phyloP scores from a whole-genome alignment of 2,888 invertebrate species.

The Acleris cristana region DNA sequence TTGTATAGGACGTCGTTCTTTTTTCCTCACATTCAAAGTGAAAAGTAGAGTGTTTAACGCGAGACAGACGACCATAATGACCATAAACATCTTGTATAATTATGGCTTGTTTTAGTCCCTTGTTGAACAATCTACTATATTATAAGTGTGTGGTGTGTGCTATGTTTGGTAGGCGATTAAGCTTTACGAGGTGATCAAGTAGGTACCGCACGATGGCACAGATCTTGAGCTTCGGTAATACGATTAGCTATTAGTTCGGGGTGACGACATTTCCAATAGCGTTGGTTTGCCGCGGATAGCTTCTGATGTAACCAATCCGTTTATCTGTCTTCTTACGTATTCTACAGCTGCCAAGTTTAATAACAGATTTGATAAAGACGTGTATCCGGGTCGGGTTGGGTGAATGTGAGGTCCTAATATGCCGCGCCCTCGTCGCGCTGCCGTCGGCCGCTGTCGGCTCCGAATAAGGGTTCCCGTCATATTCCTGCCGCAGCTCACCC shows the following conservation, averaged over 20 bases:
- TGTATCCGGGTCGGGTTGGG: slow-evolving; percentile 64
- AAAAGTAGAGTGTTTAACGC: no score
- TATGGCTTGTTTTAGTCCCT: no score
- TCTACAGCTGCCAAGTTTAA: slow-evolving; percentile 69
- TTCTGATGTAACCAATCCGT: slow-evolving; percentile 63
- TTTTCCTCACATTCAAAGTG: no score
- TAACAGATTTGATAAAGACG: slow-evolving; percentile 75
- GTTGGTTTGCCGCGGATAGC: slow-evolving; percentile 7
- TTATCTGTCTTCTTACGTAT: slow-evolving; percentile 55
- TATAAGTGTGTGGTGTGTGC: neutral
- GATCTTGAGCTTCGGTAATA: slow-evolving; percentile 14
- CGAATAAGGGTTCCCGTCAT: slow-evolving; percentile 68
- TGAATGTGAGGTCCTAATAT: slow-evolving; percentile 70
- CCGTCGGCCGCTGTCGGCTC: slow-evolving; percentile 71
- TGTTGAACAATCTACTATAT: no score
- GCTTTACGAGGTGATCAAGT: slow-evolving; percentile 23
- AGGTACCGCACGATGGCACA: slow-evolving; percentile 7
- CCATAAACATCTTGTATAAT: no score
- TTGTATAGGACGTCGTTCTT: no score
- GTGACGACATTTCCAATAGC: slow-evolving; percentile 9
- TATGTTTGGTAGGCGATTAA: slow-evolving; percentile 11
- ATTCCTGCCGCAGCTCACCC: slow-evolving; percentile 63
- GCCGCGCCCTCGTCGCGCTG: slow-evolving; percentile 59
- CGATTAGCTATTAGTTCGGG: slow-evolving; percentile 19
- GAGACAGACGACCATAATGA: no score